Evolutionary conservation across 1,140 invertebrate genomes (phyloP).

Genomic region (Halotydeus destructor): DNA sequence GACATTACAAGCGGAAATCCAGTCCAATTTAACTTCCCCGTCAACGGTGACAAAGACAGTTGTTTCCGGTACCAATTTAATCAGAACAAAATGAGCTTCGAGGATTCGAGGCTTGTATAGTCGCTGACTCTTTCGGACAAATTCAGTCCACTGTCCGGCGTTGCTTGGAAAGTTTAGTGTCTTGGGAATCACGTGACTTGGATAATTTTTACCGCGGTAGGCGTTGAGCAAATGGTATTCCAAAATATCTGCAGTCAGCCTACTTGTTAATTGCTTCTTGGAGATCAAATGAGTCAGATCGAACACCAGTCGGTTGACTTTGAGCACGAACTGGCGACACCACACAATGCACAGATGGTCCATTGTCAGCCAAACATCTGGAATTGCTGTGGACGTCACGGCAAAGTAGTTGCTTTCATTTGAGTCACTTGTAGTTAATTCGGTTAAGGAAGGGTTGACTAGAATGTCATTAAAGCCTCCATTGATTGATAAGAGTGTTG

Average conservation of each 20-base stretch:
- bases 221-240: constrained; percentile 7
- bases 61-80: constrained; percentile 6
- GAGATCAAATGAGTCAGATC: constrained; percentile 8
- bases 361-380: constrained; percentile 12
- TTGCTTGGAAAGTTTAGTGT: not conserved
- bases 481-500: constrained; percentile 6
- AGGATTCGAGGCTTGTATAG: constrained; percentile 5
- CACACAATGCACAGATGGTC: constrained; percentile 14
- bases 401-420: not conserved
- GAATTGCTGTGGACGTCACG: constrained; percentile 8
- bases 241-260: constrained; percentile 7
- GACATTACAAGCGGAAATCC: constrained; percentile 9
- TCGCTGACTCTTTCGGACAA: not conserved
- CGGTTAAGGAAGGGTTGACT: constrained; percentile 7
- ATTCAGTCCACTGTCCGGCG: constrained; percentile 5
- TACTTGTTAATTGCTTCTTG: too few species aligned
- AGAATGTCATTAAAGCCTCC: constrained; percentile 11
- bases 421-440: not conserved
- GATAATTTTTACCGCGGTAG: constrained; percentile 1
- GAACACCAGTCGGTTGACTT: constrained; percentile 10
- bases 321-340: constrained; percentile 13
- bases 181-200: constrained; percentile 1
- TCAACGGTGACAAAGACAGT: constrained; percentile 4
- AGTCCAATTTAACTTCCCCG: constrained; percentile 2
- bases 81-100: constrained; percentile 4